Evolutionary conservation across 2,888 invertebrate genomes (phyloP).

Genomic region (Zaprionus bogoriensis): DNA sequence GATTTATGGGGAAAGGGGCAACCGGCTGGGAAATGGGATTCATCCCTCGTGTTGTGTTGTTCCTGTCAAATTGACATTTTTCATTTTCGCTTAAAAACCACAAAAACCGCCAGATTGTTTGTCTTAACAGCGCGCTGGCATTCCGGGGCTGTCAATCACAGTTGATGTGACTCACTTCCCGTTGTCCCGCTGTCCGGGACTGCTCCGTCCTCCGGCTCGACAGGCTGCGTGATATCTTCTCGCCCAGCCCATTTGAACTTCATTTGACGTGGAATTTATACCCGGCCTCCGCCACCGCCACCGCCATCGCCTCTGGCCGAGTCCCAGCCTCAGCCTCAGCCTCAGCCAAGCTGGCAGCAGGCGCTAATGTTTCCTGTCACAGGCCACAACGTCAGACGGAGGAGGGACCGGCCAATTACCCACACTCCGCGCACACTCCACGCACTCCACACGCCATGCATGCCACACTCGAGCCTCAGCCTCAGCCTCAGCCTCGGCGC

Average conservation of each 20-base stretch:
- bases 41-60: conserved; percentile 41
- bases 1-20: not conserved
- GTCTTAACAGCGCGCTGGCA: conserved; percentile 65
- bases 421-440: conserved; percentile 17
- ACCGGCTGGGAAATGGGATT: conserved; percentile 23
- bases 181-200: not conserved
- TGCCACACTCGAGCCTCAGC: conserved; percentile 1
- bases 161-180: conserved; percentile 37
- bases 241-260: conserved; percentile 46
- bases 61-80: conserved; percentile 75
- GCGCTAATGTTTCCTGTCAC: conserved; percentile 69
- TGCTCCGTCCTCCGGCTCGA: not conserved
- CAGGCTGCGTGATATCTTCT: conserved; percentile 13
- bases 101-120: conserved; percentile 70
- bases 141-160: conserved; percentile 63
- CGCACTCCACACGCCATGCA: not conserved
- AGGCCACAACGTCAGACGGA: conserved; percentile 21
- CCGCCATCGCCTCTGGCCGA: not conserved
- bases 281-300: conserved; percentile 2
- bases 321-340: too few species aligned
- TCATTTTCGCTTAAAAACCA: conserved; percentile 64
- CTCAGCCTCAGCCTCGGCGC: too few species aligned
- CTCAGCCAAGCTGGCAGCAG: conserved; percentile 31
- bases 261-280: conserved; percentile 61
- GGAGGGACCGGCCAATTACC: conserved; percentile 60